These are phyloP conservation scores for Aleadryas rufinucha DNA, from an alignment of 2,113 vertebrate species.

Conservation along the genomic window DNA sequence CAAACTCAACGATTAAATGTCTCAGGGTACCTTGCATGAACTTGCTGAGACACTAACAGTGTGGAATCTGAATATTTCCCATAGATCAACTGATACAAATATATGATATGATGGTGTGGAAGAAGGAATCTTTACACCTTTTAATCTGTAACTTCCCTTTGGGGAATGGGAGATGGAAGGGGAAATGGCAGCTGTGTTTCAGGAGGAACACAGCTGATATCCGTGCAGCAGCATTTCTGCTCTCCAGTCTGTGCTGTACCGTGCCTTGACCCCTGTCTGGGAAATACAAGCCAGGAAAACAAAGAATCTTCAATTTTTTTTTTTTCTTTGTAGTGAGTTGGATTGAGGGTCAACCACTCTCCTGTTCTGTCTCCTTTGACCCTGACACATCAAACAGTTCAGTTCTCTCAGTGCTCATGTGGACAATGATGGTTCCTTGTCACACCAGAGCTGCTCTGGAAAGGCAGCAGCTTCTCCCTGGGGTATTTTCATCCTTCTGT, in stretches of 20 bases:
- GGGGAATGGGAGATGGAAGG: not conserved
- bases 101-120: not conserved
- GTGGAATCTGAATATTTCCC: not conserved
- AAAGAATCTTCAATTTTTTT: not conserved
- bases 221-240: not conserved
- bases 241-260: accelerated
- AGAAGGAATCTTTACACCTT: too few relatives aligned
- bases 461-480: not conserved
- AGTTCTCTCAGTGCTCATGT: not conserved
- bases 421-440: accelerated
- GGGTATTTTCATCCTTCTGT: not conserved
- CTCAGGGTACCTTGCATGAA: not conserved
- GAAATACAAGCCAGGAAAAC: not conserved
- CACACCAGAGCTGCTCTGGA: not conserved
- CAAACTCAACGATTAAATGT: not conserved
- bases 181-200: not conserved
- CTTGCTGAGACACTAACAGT: not conserved
- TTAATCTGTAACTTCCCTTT: not conserved
- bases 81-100: not conserved
- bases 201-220: not conserved
- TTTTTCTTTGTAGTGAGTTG: not conserved
- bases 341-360: not conserved
- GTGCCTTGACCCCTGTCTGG: not conserved
- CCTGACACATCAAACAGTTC: accelerated
- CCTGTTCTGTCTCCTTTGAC: not conserved